Base-by-base conservation (phyloP, 2,113 vertebrate species). In the Aspiorhynchus laticeps region DNA sequence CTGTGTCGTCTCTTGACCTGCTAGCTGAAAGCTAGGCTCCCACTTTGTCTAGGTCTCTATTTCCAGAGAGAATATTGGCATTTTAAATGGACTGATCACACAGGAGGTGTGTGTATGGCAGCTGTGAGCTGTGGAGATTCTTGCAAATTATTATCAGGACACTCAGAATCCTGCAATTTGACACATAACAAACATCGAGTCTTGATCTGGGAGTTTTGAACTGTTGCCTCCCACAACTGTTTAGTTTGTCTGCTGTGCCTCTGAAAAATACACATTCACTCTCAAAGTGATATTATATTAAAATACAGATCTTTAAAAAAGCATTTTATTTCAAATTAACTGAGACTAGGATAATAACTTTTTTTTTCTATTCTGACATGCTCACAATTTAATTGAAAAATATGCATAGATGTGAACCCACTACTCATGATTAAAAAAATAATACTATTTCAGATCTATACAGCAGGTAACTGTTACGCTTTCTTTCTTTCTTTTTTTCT, bases 1-100 rank as follows among this genome's bases (percentile, higher is more conserved):
- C 90, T 91, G 90, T 87, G 90, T 88, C 87, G 87, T 92, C 90
- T 93, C 86, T 90, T 21, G 90, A 91, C 89, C 86, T 78, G 76
- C 89, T 61, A 83, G 83, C 85, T 87, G 79, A 88, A 86, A 89
- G 87, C 90, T 84, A 85, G 87, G 87, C 90, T 90, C 86, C 86
- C 77, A 69, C 90, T 88, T 69, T 87, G 80, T 81, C 65, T 87
- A 83, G 51, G 17, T 77, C 59, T 73, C 59, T 41, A 31, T 63
- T 76, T 48, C 46, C 19, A 61, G 69, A 65, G 17, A 56, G 33
- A 74, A 86, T 77, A 85, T 67, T 75, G 83, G 65, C 51, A 65
- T 75, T 56, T 81, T 63, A 75, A 83, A 82, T 76, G 67, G 38
- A 51, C 59, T 31, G 12, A 36, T 43, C 24, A 76, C 56, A 87